Evolutionary conservation across 2,113 vertebrate species (phyloP).

Genomic region (Clupea harengus): DNA sequence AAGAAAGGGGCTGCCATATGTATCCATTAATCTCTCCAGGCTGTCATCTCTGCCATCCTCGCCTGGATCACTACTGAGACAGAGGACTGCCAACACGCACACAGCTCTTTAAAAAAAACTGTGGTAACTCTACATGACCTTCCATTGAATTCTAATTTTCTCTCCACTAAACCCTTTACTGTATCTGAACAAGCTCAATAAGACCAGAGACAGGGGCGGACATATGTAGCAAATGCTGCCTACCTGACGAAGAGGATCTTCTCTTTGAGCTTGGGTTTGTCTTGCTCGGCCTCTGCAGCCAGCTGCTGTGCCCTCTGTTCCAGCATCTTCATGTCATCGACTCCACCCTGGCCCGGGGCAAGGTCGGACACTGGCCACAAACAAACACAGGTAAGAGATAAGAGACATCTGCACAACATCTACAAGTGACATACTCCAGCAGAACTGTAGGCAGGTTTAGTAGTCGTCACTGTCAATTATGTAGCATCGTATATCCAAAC

Average conservation of each 20-base stretch:
- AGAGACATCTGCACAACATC: too few species aligned
- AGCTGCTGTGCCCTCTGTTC: constrained; percentile 87
- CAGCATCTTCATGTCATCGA: constrained; percentile 89
- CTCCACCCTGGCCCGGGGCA: constrained; percentile 80
- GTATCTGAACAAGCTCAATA: not conserved
- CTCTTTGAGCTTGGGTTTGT: constrained; percentile 84
- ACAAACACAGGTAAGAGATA: not conserved
- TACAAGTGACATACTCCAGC: not conserved
- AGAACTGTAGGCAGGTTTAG: not conserved
- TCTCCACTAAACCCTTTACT: not conserved
- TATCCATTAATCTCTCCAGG: not conserved
- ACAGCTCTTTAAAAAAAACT: not conserved
- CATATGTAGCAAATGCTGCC: constrained; percentile 18
- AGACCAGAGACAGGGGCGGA: not conserved
- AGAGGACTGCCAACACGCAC: not conserved
- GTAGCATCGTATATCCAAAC: not conserved
- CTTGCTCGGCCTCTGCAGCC: constrained; percentile 80
- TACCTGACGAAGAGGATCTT: constrained; percentile 92
- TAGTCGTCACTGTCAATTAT: not conserved
- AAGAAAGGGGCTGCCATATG: not conserved
- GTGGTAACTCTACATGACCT: not conserved
- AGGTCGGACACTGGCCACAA: constrained; percentile 79
- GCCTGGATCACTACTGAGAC: too few species aligned
- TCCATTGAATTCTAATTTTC: not conserved
- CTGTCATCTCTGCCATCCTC: not conserved